These are phyloP conservation scores for Plecturocebus donacophilus DNA, from an alignment of 2,113 vertebrate genomes.

Conservation along the genomic window DNA sequence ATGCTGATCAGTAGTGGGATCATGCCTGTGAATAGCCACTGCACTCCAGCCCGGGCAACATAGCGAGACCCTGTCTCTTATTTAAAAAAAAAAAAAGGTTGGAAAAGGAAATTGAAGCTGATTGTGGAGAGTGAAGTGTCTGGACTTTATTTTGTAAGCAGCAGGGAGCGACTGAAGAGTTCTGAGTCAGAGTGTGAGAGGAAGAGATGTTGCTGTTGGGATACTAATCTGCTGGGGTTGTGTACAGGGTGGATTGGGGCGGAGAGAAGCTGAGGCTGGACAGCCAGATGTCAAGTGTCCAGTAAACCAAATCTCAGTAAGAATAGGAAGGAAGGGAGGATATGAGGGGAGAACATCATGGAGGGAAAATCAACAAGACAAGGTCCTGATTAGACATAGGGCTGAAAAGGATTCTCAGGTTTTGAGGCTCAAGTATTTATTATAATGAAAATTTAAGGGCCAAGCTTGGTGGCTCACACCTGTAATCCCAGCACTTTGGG, in stretches of 20 bases:
- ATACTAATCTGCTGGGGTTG: not conserved
- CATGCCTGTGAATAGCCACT: too few relatives aligned
- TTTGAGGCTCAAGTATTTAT: not conserved
- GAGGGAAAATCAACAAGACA: not conserved
- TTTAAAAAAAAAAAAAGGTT: not conserved
- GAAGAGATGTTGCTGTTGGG: not conserved
- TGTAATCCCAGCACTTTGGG: too few relatives aligned
- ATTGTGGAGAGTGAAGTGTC: not conserved
- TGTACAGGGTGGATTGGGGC: not conserved
- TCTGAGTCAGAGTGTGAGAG: not conserved
- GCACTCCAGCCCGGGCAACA: too few relatives aligned
- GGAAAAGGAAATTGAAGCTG: not conserved
- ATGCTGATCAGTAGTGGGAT: too few relatives aligned
- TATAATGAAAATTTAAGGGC: not conserved
- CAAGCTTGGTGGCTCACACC: too few relatives aligned
- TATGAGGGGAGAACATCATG: not conserved
- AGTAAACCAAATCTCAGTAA: not conserved
- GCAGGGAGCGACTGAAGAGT: not conserved
- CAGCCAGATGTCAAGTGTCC: not conserved
- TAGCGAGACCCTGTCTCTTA: too few relatives aligned
- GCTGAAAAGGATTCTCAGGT: slow-evolving; percentile 20
- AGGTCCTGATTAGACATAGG: not conserved
- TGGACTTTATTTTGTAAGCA: slow-evolving; percentile 50
- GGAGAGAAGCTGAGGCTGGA: not conserved
- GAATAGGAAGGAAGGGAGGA: not conserved